Evolutionary conservation across 1,140 invertebrate species (phyloP).

Genomic region (Spodoptera litura): DNA sequence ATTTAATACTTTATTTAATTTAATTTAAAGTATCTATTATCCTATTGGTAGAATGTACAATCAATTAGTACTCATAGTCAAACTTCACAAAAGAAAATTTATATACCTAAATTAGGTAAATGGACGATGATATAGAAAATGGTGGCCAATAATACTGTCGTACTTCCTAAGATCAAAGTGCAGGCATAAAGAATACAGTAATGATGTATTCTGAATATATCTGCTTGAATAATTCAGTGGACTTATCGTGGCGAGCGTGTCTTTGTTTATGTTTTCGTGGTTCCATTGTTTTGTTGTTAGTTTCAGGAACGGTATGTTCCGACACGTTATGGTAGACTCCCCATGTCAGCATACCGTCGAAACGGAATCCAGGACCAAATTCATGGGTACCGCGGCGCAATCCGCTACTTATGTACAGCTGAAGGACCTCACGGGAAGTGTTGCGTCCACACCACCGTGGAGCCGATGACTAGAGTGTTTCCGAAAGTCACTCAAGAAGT

Average conservation of each 20-base stretch:
- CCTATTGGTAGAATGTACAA: no score
- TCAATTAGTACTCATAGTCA: no score
- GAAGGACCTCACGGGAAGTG: constrained; percentile 39
- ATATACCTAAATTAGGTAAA: no score
- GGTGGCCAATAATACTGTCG: no score
- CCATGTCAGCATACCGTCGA: constrained; percentile 71
- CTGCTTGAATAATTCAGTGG: constrained; percentile 24
- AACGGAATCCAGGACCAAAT: constrained; percentile 81
- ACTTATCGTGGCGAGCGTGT: constrained; percentile 17
- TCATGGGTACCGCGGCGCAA: constrained; percentile 75
- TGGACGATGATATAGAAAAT: no score
- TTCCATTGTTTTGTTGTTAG: constrained; percentile 67
- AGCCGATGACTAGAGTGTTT: constrained; percentile 68
- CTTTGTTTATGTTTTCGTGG: constrained; percentile 41
- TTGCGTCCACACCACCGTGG: constrained; percentile 67
- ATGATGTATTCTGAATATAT: not conserved
- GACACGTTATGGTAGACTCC: constrained; percentile 73
- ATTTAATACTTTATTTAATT: no score
- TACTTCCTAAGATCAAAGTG: not conserved
- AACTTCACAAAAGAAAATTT: no score
- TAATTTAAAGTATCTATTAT: no score
- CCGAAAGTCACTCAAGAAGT: constrained; percentile 72
- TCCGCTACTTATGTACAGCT: constrained; percentile 69
- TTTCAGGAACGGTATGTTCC: constrained; percentile 83
- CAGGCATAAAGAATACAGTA: not conserved